Conservation (phyloP, 2,888 invertebrate species). For the Azorinus chamasolen region DNA sequence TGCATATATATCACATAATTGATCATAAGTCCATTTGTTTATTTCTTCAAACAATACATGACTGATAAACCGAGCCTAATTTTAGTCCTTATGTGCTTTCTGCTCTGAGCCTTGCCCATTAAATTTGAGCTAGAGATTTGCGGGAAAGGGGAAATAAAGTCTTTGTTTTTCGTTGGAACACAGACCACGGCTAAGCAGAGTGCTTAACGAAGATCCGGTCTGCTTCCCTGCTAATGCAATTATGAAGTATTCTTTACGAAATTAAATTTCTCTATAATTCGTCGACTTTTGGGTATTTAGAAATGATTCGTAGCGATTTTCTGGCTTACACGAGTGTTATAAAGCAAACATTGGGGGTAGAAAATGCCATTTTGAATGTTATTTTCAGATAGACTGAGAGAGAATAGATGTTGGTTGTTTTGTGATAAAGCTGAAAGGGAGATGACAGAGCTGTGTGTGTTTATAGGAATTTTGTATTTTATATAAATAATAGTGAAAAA, state of each 20-base stretch:
- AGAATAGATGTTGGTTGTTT: no score
- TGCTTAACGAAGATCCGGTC: slow-evolving; percentile 57
- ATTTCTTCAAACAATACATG: slow-evolving; percentile 56
- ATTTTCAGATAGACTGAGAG: no score
- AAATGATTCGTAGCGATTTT: slow-evolving; percentile 63
- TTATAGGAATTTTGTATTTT: no score
- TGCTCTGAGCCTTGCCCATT: slow-evolving; percentile 56
- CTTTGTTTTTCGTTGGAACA: slow-evolving; percentile 29
- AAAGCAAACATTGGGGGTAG: slow-evolving; percentile 6
- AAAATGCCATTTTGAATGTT: no score
- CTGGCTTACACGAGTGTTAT: slow-evolving; percentile 37
- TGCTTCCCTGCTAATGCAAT: slow-evolving; percentile 64
- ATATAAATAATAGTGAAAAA: no score
- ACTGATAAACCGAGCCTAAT: slow-evolving; percentile 42
- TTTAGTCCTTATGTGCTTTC: slow-evolving; percentile 55
- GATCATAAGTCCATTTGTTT: slow-evolving; percentile 57
- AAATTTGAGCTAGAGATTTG: slow-evolving; percentile 50
- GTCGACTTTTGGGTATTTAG: slow-evolving; percentile 66
- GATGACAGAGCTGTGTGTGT: no score
- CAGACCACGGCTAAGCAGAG: slow-evolving; percentile 45
- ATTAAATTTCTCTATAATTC: slow-evolving; percentile 71
- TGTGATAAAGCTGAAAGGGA: no score
- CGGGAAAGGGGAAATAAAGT: slow-evolving; percentile 54
- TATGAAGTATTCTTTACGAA: slow-evolving; percentile 68
- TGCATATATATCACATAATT: slow-evolving; percentile 66